A percentile compares a stretch with the other conserved stretches of the same genome.
Evolutionary conservation across 2,113 vertebrate genomes (phyloP).

Genomic region (Cynopterus brachyotis): DNA sequence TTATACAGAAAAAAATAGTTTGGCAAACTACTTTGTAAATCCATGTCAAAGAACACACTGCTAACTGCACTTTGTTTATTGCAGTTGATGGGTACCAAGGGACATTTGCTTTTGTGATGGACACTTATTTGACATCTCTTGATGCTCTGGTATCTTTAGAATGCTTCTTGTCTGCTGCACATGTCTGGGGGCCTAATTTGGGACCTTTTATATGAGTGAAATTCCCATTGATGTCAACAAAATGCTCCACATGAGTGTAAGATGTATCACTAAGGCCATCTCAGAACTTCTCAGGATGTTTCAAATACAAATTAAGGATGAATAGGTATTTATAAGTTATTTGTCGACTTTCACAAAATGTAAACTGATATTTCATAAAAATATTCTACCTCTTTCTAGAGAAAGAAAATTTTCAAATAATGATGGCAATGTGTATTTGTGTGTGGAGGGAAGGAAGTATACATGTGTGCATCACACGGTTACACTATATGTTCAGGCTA

Average conservation of each 20-base stretch:
- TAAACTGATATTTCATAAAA: background rate
- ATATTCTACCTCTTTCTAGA: background rate
- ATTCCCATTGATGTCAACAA: background rate
- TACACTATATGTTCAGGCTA: background rate
- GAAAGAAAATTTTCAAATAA: slow-evolving; percentile 2
- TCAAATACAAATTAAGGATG: background rate
- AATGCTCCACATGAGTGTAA: background rate
- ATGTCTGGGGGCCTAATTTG: background rate
- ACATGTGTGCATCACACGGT: background rate
- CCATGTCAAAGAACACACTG: slow-evolving; percentile 52
- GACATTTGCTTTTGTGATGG: background rate
- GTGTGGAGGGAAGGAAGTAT: background rate
- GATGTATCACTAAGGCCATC: background rate
- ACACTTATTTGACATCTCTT: slow-evolving; percentile 21
- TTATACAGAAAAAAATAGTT: slow-evolving; percentile 39
- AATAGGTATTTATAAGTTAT: background rate
- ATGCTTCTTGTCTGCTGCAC: background rate
- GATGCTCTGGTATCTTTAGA: slow-evolving; percentile 40
- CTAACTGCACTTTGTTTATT: slow-evolving; percentile 38
- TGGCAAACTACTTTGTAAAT: slow-evolving; percentile 62
- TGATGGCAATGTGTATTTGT: background rate
- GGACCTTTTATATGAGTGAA: background rate
- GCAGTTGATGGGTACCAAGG: slow-evolving; percentile 2
- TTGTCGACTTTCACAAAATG: slow-evolving; percentile 35
- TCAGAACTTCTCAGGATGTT: background rate